Conservation (phyloP, 2,888 invertebrate species). For the Pammene fasciana region DNA sequence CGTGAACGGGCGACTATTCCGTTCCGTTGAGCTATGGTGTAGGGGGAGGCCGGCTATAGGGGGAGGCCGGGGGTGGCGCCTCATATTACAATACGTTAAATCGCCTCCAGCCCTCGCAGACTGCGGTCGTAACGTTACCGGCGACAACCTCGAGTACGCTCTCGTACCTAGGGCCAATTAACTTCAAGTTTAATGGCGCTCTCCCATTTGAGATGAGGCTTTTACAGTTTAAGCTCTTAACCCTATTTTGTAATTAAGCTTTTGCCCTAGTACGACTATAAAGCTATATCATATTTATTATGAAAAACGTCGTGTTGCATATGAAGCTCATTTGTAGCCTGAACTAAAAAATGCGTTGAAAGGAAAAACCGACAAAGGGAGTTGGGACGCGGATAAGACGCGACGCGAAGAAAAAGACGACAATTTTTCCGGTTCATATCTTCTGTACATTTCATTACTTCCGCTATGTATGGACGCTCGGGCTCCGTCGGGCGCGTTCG, state of each 20-base stretch:
- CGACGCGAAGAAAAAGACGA: conserved; percentile 76
- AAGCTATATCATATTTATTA: conserved; percentile 41
- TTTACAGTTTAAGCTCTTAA: conserved; percentile 47
- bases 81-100: conserved; percentile 73
- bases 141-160: conserved; percentile 60
- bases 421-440: conserved; percentile 83
- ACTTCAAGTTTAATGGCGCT: conserved; percentile 68
- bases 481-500: conserved; percentile 62
- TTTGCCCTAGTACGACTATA: conserved; percentile 8
- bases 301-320: conserved; percentile 56
- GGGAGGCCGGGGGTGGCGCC: conserved; percentile 56
- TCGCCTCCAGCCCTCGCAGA: conserved; percentile 66
- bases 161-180: conserved; percentile 66
- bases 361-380: conserved; percentile 69
- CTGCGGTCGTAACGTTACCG: conserved; percentile 61
- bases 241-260: conserved; percentile 27
- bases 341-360: conserved; percentile 62
- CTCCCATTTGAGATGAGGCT: conserved; percentile 62
- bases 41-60: conserved; percentile 50
- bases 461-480: conserved; percentile 76
- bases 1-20: conserved; percentile 59
- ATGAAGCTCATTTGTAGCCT: conserved; percentile 63
- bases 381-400: conserved; percentile 68
- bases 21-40: conserved; percentile 57
- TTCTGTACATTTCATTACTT: conserved; percentile 82